Percentiles rank a stretch among this genome's conserved stretches.
These are phyloP conservation scores for Galbula dea DNA, from an alignment of 2,113 vertebrate species.

Conservation along the genomic window DNA sequence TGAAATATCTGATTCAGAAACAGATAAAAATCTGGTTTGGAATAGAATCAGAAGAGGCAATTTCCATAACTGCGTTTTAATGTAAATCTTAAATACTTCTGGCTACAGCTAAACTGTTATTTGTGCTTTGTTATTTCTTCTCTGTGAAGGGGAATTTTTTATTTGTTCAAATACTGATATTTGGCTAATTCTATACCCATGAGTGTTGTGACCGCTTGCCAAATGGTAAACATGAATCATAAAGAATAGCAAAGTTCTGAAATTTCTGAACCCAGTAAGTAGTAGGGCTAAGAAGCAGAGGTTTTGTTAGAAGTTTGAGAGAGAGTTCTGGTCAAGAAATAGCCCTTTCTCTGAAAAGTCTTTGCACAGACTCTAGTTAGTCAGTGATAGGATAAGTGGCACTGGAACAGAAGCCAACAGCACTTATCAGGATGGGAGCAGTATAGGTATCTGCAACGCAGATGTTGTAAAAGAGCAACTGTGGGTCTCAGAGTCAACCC, in stretches of 20 bases:
- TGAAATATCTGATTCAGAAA: neutral
- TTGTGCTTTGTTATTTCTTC: neutral
- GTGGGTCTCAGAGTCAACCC: neutral
- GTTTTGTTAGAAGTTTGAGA: neutral
- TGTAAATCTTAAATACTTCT: neutral
- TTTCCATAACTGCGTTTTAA: neutral
- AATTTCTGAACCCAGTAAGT: neutral
- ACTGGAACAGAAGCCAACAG: neutral
- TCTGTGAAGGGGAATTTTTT: neutral
- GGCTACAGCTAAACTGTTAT: neutral
- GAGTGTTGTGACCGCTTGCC: neutral
- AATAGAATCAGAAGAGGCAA: neutral
- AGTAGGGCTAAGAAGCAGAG: neutral
- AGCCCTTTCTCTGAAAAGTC: neutral
- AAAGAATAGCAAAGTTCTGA: neutral
- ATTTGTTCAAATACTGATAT: neutral
- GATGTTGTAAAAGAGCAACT: neutral
- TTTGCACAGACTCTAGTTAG: neutral
- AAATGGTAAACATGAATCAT: neutral
- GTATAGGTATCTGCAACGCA: neutral
- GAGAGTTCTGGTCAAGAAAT: neutral
- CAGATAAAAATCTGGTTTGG: neutral
- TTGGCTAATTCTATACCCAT: neutral
- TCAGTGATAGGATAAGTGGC: too few relatives aligned
- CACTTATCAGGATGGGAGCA: neutral